Conservation (phyloP, 2,888 invertebrate genomes). For the Theretra japonica region DNA sequence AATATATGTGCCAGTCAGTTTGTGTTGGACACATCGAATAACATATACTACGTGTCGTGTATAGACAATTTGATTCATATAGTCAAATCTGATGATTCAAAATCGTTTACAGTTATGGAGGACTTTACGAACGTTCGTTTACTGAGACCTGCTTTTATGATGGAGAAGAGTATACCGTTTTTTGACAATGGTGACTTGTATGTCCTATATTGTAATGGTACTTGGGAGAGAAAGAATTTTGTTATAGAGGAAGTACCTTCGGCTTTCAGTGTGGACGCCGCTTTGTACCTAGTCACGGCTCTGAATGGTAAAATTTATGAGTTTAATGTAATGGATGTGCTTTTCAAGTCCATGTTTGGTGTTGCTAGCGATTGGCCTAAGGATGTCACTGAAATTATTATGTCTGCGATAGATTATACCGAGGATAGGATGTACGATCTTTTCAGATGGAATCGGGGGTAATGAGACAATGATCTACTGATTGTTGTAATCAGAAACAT, state of each 20-base stretch:
- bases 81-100: constrained; percentile 51
- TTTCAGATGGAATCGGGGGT: neutral
- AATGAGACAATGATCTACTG: neutral
- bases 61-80: constrained; percentile 58
- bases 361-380: constrained; percentile 47
- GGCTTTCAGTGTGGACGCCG: constrained; percentile 67
- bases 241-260: constrained; percentile 55
- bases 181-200: constrained; percentile 63
- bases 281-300: constrained; percentile 66
- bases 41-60: constrained; percentile 67
- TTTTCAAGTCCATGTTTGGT: constrained; percentile 66
- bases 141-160: constrained; percentile 67
- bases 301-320: constrained; percentile 70
- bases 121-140: constrained; percentile 60
- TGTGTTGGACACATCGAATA: constrained; percentile 70
- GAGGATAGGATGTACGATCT: constrained; percentile 50
- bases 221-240: constrained; percentile 63
- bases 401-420: constrained; percentile 59
- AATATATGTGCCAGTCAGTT: constrained; percentile 63
- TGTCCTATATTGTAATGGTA: constrained; percentile 63
- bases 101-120: constrained; percentile 53
- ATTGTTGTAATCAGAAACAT: neutral
- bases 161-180: constrained; percentile 67
- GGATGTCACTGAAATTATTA: constrained; percentile 60
- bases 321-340: constrained; percentile 68